Conservation (phyloP, 2,797 vertebrate genomes). For the Pangasius krempfi region DNA sequence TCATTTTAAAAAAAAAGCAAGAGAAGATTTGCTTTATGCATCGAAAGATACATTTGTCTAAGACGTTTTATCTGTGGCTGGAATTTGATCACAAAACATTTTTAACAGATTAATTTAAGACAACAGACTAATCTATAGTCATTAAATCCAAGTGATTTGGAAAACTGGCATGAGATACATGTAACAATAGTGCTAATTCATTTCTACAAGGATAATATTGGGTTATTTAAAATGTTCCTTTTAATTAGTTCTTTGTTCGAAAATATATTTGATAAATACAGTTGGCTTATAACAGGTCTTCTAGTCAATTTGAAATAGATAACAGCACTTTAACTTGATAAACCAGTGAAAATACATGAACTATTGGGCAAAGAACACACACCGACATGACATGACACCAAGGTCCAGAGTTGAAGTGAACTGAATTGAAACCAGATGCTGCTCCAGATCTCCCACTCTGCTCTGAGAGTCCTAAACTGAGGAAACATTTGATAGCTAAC, state of each 20-base stretch:
- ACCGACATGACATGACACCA: neutral
- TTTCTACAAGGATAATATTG: neutral
- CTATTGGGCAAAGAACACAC: neutral
- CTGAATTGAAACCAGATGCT: neutral
- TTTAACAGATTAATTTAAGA: too few species aligned
- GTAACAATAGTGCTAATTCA: neutral
- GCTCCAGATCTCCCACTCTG: neutral
- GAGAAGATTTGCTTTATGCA: neutral
- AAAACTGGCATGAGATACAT: neutral
- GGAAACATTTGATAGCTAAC: neutral
- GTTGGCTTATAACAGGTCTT: neutral
- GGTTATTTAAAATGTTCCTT: neutral
- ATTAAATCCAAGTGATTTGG: neutral
- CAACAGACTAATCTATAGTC: neutral
- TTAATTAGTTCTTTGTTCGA: neutral
- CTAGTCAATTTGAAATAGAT: neutral
- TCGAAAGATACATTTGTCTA: neutral
- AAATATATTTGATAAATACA: neutral
- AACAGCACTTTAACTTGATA: neutral
- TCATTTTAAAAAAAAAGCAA: neutral
- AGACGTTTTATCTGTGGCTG: neutral
- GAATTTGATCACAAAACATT: neutral
- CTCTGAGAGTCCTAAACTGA: neutral
- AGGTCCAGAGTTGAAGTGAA: neutral
- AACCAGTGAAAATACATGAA: neutral